Evolutionary conservation across 2,797 vertebrate genomes (phyloP), one percentile per base, ranked within the genome.

Genomic region (Triplophysa bombifrons): DNA sequence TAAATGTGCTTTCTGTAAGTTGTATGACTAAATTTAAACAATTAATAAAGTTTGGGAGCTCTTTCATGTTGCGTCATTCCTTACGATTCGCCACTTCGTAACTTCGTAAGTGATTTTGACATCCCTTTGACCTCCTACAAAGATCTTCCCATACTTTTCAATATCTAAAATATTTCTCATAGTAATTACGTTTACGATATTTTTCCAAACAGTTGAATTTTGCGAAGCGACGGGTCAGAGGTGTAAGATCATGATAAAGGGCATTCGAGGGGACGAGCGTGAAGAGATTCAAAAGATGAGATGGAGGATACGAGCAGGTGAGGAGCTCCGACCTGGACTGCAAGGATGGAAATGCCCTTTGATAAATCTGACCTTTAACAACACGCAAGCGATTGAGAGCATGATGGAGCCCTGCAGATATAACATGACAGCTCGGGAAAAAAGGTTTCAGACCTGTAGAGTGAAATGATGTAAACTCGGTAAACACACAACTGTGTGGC

Each of bases 361-460:
- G 64, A 74, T 67, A 69, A 60, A 74, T 51, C 19, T 80, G 72
- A 80, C 78, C 64, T 80, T 80, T 80, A 63, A 51, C 68, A 30
- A 72, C 58, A 72, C 1, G 19, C 9, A 16, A 51, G 2, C 25
- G 60, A 53, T 25, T 64, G 60, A 25, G 50, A 0, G 14, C 48
- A 27, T 41, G 75, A 70, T 77, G 66, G 27, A 70, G 75, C 44
- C 66, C 55, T 69, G 75, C 55, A 25, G 66, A 44, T 70, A 46
- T 20, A 44, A 38, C 76, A 44, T 70, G 76, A 61, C 58, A 51
- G 66, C 34, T 38, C 30, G n/a, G 27, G 27, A 63, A 27, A 44
- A 50, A 63, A 22, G 19, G 27, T 34, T 8, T 19, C 4, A 46
- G 9, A 41, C 30, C 30, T 38, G 63, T 7, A 44, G 63, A 66